A percentile compares a stretch with the other conserved stretches of the same genome.
Evolutionary conservation across 2,888 invertebrate species (phyloP).

Genomic region (Neocrepidodera transversa): DNA sequence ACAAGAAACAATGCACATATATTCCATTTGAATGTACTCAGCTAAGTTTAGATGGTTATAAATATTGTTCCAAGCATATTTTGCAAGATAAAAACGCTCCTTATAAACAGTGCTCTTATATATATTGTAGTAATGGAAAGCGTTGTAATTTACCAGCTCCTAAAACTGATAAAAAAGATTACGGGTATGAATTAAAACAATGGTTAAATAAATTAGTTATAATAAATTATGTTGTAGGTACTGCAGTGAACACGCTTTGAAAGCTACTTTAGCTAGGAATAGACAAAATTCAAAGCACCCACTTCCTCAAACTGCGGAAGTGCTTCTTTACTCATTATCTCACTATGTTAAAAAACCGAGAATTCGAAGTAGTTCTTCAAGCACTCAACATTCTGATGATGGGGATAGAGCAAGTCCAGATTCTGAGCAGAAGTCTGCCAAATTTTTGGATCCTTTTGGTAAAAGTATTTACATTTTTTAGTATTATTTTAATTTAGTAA

Average conservation of each 20-base stretch:
- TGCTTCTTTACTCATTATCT: conserved; percentile 68
- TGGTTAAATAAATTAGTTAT: neutral
- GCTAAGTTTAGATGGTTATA: conserved; percentile 73
- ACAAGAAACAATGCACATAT: conserved; percentile 69
- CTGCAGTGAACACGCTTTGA: conserved; percentile 74
- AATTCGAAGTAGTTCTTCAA: conserved; percentile 47
- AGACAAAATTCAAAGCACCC: conserved; percentile 68
- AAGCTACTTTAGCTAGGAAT: conserved; percentile 69
- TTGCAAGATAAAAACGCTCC: conserved; percentile 84
- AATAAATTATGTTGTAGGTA: conserved; percentile 61
- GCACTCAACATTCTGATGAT: conserved; percentile 52
- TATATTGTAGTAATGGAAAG: conserved; percentile 72
- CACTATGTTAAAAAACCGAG: conserved; percentile 66
- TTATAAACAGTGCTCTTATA: conserved; percentile 80
- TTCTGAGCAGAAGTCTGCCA: conserved; percentile 60
- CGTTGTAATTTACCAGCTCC: conserved; percentile 82
- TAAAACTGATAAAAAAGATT: conserved; percentile 74
- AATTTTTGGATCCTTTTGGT: conserved; percentile 68
- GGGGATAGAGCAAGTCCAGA: conserved; percentile 54
- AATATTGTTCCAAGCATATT: conserved; percentile 84
- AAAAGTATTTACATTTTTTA: conserved; percentile 53
- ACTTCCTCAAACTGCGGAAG: conserved; percentile 72
- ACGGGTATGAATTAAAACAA: conserved; percentile 59
- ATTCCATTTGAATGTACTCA: conserved; percentile 72
- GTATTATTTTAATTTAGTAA: conserved; percentile 14